Evolutionary conservation across 2,113 vertebrate genomes (phyloP).

Genomic region (Nematolebias whitei): DNA sequence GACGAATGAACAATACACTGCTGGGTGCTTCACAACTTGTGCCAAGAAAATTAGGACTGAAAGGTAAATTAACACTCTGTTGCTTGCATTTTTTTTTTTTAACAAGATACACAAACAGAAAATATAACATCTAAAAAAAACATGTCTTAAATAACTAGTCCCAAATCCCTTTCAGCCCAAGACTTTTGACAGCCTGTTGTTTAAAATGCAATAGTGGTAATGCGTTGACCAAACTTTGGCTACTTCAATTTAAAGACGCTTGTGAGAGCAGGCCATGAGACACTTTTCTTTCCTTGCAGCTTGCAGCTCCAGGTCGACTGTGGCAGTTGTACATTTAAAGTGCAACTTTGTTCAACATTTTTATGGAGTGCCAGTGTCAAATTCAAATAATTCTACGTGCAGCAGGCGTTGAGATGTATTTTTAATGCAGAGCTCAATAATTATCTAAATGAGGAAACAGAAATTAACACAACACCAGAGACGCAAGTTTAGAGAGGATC

Average conservation of each 20-base stretch:
- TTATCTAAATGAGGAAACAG: no score
- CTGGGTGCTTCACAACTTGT: neutral
- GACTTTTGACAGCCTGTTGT: neutral
- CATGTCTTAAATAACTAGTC: neutral
- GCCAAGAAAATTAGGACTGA: neutral
- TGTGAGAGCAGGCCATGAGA: neutral
- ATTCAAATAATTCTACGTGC: no score
- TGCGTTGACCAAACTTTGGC: neutral
- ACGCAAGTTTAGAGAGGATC: no score
- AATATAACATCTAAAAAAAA: neutral
- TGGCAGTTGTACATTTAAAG: neutral
- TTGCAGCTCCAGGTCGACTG: neutral
- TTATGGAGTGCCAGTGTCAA: no score
- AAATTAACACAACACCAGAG: no score
- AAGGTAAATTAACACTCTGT: neutral
- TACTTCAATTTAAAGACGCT: neutral
- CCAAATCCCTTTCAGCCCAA: neutral
- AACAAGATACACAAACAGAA: neutral
- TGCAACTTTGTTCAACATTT: no score
- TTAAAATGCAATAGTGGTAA: neutral
- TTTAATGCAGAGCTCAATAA: no score
- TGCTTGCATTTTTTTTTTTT: neutral
- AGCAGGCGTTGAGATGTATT: no score
- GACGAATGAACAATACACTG: slow-evolving; percentile 1
- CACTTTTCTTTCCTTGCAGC: neutral